Percentiles rank a stretch among this genome's conserved stretches.
Evolutionary conservation across 2,797 vertebrate species (phyloP).

Genomic region (Lutjanus argentimaculatus): DNA sequence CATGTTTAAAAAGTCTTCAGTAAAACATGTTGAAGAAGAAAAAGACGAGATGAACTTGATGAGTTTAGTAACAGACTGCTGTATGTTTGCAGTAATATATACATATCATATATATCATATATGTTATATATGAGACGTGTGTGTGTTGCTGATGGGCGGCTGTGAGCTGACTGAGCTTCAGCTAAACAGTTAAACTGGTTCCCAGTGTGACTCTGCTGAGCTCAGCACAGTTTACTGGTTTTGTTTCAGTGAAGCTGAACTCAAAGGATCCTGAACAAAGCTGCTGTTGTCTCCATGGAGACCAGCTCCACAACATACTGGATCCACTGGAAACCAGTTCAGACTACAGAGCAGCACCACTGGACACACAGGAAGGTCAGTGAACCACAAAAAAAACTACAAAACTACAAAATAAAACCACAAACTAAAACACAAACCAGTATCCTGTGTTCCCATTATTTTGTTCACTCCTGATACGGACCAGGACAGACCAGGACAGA

Average conservation of each 20-base stretch:
- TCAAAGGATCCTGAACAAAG: constrained; percentile 66
- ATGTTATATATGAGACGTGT: too few species aligned
- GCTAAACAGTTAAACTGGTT: constrained; percentile 13
- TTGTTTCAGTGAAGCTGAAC: constrained; percentile 54
- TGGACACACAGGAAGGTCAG: not conserved
- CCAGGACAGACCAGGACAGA: too few species aligned
- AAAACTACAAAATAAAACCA: not conserved
- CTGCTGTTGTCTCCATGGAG: constrained; percentile 70
- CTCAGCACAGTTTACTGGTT: constrained; percentile 61
- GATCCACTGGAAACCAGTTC: constrained; percentile 13
- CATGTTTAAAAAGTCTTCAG: too few species aligned
- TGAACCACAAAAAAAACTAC: not conserved
- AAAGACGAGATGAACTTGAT: too few species aligned
- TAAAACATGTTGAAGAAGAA: too few species aligned
- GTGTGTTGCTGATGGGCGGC: too few species aligned
- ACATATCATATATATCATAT: too few species aligned
- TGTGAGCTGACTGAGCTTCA: not conserved
- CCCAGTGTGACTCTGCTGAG: constrained; percentile 47
- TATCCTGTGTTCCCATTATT: not conserved
- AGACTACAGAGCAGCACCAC: constrained; percentile 10
- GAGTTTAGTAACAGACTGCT: too few species aligned
- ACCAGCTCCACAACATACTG: constrained; percentile 45
- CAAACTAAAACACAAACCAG: not conserved
- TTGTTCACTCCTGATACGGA: not conserved
- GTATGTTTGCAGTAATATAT: too few species aligned